Conservation (phyloP, 2,888 invertebrate species). For the Ophion slaviceki region DNA sequence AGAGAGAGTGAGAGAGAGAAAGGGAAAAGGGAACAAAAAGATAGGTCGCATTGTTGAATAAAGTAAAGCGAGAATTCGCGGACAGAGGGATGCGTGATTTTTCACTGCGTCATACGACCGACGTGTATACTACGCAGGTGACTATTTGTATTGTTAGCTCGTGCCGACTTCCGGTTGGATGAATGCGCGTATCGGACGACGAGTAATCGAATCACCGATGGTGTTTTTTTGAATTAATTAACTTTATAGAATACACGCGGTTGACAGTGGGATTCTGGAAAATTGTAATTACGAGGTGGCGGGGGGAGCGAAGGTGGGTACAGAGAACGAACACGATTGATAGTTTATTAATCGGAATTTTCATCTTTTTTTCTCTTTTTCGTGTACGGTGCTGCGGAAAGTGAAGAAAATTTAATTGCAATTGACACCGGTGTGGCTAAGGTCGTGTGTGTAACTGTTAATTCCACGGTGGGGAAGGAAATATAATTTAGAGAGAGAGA, state of each 20-base stretch:
- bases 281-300: no score
- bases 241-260: no score
- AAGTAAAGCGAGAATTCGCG: conserved; percentile 12
- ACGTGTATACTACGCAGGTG: background rate
- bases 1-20: background rate
- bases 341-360: background rate
- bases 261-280: no score
- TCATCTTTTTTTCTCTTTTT: background rate
- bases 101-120: conserved; percentile 13
- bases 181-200: background rate
- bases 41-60: conserved; percentile 9
- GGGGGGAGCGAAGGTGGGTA: background rate
- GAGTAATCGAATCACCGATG: background rate
- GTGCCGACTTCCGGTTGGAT: conserved; percentile 15
- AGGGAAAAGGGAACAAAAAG: background rate
- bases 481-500: background rate
- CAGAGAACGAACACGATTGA: background rate
- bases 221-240: background rate
- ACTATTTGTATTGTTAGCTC: background rate
- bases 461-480: conserved; percentile 7
- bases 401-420: background rate
- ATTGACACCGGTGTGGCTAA: background rate
- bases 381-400: background rate
- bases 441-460: background rate
- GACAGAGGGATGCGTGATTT: conserved; percentile 31